A percentile compares a stretch with the other conserved stretches of the same genome.
Conservation (phyloP, 2,888 invertebrate genomes). For the Teleogryllus oceanicus region DNA sequence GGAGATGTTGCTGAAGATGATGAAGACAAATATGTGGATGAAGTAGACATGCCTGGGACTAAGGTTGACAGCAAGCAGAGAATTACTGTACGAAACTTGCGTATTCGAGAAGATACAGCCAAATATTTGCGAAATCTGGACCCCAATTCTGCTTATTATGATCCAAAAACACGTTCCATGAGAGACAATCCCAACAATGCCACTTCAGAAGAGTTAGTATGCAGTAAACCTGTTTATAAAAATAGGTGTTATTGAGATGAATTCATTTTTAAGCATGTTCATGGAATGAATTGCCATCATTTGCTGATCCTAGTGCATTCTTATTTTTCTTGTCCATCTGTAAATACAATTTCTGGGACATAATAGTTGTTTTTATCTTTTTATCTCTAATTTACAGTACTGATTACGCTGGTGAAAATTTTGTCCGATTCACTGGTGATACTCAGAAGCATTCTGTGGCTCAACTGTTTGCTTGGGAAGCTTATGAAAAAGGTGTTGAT, state of each 20-base stretch:
- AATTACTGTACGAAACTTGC: constrained; percentile 95
- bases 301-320: too few species aligned
- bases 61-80: constrained; percentile 99
- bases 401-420: constrained; percentile 94
- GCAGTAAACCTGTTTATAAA: too few species aligned
- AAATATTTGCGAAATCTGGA: constrained; percentile 96
- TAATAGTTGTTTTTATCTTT: background rate
- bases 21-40: constrained; percentile 88
- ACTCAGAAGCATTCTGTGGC: constrained; percentile 85
- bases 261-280: too few species aligned
- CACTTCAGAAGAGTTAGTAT: constrained; percentile 31
- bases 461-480: constrained; percentile 97
- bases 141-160: constrained; percentile 96
- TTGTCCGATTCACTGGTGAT: constrained; percentile 90
- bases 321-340: too few species aligned
- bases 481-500: constrained; percentile 87
- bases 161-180: constrained; percentile 98
- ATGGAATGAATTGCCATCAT: too few species aligned
- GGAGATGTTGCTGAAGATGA: constrained; percentile 78
- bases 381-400: constrained; percentile 46
- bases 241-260: too few species aligned
- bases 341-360: background rate
- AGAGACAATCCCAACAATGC: constrained; percentile 81
- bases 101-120: constrained; percentile 98
- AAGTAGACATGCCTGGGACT: constrained; percentile 98